Base-by-base conservation (phyloP, 2,888 invertebrate genomes). In the Cotesia congregata region DNA sequence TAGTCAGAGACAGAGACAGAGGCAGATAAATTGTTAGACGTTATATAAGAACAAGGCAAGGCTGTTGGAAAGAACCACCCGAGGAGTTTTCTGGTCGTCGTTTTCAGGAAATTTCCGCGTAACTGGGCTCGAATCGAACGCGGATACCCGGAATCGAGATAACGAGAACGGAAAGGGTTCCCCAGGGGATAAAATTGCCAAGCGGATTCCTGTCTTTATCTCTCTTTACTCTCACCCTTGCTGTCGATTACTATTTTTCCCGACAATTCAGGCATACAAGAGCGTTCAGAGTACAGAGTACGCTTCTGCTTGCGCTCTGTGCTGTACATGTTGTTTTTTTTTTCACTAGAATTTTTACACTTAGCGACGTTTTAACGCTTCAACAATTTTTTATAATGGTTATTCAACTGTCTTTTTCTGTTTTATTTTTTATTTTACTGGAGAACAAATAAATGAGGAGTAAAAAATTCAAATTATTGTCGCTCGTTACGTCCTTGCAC, bases 111-210 rank as follows among this genome's bases (percentile, higher is more conserved):
- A 75, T 75, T 75, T 75, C 75, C 70, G 41, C 75, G 64, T 68
- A 70, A 69, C 61, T 62, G 75, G 40, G 64, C 69, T 69, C 39
- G 75, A 75, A 75, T 75, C 75, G 75, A 75, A 75, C 60, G 74
- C 73, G 74, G 62, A 77, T 77, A 70, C 74, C 76, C 64, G 72
- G 70, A 80, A 79, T 77, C 77, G 70, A 78, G 79, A 78, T 78
- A 77, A 79, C 75, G 78, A 78, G 79, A 74, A 65, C 75, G 76
- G 79, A 76, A 77, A 69, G 71, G 67, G 71, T 77, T 76, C 80
- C 70, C 78, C 39, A 70, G 76, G 62, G 79, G 76, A 65, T 73
- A 75, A 78, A 78, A 78, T 80, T 79, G 79, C 70, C 64, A 75
- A 76, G 77, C 77, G 75, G 71, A 76, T 77, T 75, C 71, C 74